phyloP scores from a whole-genome alignment of 2,797 vertebrate genomes.

The Ateles fusciceps region DNA sequence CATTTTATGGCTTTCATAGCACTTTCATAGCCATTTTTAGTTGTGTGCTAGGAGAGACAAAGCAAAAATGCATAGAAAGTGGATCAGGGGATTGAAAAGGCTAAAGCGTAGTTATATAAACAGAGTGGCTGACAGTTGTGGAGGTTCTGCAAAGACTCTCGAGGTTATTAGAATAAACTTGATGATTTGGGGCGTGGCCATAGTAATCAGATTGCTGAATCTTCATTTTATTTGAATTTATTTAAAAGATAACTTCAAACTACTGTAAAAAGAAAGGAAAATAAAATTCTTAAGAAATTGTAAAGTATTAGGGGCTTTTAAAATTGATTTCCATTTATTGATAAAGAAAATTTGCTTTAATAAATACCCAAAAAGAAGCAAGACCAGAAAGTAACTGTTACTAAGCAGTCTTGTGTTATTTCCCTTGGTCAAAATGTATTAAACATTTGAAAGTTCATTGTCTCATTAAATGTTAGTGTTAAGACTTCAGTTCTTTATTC shows the following conservation, averaged over 20 bases:
- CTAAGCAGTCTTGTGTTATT: conserved; percentile 15
- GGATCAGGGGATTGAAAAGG: neutral
- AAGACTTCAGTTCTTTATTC: neutral
- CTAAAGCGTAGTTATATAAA: neutral
- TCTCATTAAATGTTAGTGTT: neutral
- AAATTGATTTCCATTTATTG: conserved; percentile 23
- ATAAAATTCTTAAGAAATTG: neutral
- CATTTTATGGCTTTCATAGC: neutral
- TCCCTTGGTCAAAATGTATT: neutral
- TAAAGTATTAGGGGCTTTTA: neutral
- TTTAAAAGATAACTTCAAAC: neutral
- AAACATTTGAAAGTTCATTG: neutral
- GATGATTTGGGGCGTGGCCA: neutral
- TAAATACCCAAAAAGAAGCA: conserved; percentile 16
- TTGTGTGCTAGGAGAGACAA: neutral
- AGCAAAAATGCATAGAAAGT: neutral
- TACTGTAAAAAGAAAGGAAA: neutral
- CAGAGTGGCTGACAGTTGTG: neutral
- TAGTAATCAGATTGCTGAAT: neutral
- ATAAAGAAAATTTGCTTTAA: conserved; percentile 38
- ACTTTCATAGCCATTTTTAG: neutral
- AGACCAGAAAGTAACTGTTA: conserved; percentile 25
- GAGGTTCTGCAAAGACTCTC: neutral
- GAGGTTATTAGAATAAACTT: conserved; percentile 1
- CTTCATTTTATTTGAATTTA: conserved; percentile 29